Conservation (phyloP, 2,888 invertebrate species). For the Pseudanteris insignis region DNA sequence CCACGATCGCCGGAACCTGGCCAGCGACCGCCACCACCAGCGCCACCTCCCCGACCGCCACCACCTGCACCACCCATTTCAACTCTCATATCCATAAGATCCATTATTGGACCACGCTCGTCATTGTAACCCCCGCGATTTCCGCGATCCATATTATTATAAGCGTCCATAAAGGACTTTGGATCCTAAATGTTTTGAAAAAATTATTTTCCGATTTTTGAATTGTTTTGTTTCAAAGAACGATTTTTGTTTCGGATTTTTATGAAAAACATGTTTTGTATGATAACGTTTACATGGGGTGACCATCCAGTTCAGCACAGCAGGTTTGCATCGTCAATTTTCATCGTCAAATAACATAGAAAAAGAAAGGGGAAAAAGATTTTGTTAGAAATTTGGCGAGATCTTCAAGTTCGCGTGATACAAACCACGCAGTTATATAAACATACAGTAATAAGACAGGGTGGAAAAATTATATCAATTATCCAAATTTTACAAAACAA, state of each 20-base stretch:
- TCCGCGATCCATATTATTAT: conserved; percentile 64
- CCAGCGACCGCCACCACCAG: conserved; percentile 53
- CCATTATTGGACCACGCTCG: conserved; percentile 65
- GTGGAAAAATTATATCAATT: too few species aligned
- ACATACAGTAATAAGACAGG: too few species aligned
- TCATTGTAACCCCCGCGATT: conserved; percentile 64
- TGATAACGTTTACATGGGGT: conserved; percentile 55
- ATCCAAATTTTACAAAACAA: too few species aligned
- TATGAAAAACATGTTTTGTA: not conserved
- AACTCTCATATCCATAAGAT: conserved; percentile 66
- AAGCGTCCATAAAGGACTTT: conserved; percentile 67
- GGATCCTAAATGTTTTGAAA: conserved; percentile 59
- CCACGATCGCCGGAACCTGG: conserved; percentile 62
- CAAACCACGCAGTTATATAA: conserved; percentile 27
- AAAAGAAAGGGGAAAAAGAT: conserved; percentile 67
- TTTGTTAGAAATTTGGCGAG: conserved; percentile 60
- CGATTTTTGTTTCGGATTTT: not conserved
- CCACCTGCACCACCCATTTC: conserved; percentile 60
- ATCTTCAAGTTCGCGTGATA: conserved; percentile 20
- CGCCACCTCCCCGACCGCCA: conserved; percentile 62
- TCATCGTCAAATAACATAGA: conserved; percentile 67
- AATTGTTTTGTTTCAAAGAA: not conserved
- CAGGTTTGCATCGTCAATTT: conserved; percentile 66
- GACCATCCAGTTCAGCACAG: conserved; percentile 66
- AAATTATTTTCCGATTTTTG: too few species aligned